phyloP scores from a whole-genome alignment of 2,888 invertebrate species.

The Dexiosoma caninum region DNA sequence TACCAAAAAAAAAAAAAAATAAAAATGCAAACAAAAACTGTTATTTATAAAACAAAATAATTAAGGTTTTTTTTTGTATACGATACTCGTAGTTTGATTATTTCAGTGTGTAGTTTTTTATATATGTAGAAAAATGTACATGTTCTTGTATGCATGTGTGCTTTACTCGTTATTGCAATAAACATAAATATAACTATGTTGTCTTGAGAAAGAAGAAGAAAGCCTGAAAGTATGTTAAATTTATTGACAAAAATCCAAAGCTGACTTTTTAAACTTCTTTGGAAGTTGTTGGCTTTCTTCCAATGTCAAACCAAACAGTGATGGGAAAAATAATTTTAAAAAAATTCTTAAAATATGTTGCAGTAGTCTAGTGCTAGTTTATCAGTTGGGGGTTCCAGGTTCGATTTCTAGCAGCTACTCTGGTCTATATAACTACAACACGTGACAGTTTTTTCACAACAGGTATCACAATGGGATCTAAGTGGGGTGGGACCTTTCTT shows the following conservation, averaged over 20 bases:
- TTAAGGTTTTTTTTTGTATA: neutral
- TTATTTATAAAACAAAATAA: neutral
- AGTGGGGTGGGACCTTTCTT: no score
- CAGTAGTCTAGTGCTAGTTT: no score
- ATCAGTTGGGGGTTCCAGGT: no score
- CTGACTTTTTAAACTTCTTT: conserved; percentile 22
- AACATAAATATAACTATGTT: neutral
- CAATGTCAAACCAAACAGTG: conserved; percentile 44
- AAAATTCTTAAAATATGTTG: no score
- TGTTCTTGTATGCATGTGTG: no score
- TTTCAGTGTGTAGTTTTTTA: neutral
- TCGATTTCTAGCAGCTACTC: no score
- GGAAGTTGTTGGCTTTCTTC: neutral
- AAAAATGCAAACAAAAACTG: no score
- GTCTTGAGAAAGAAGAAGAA: neutral
- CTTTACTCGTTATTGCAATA: neutral
- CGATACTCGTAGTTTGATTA: neutral
- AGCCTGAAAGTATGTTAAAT: conserved; percentile 49
- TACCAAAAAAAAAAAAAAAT: neutral
- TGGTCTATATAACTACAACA: no score
- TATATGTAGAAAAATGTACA: no score
- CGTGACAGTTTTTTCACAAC: no score
- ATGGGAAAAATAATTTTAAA: neutral
- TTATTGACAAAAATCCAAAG: neutral
- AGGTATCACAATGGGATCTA: no score